Evolutionary conservation across 2,888 invertebrate species (phyloP).

Genomic region (Ichneumoninae sp.): DNA sequence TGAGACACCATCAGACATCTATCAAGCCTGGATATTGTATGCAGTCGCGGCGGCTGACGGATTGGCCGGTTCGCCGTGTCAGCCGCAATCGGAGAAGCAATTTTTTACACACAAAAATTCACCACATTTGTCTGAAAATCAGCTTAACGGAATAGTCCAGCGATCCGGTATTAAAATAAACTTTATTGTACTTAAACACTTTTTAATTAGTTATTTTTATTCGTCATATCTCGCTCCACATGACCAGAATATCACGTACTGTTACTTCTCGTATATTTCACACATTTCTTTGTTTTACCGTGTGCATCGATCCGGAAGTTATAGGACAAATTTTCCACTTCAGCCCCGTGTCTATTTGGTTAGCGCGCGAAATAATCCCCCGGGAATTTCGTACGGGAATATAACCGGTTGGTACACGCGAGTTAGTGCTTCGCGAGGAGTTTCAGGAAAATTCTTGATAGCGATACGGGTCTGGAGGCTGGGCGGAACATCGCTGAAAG

Average conservation of each 20-base stretch:
- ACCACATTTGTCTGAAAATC: no score
- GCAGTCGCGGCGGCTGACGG: not conserved
- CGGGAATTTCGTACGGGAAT: constrained; percentile 46
- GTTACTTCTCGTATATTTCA: not conserved
- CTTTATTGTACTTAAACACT: no score
- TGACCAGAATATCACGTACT: not conserved
- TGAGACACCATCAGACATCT: not conserved
- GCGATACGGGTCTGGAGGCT: constrained; percentile 4
- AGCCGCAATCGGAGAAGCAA: no score
- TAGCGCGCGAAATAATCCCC: constrained; percentile 34
- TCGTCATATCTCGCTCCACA: no score
- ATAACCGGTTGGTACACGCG: constrained; percentile 20
- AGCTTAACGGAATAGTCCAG: no score
- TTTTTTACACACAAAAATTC: no score
- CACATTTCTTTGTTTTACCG: not conserved
- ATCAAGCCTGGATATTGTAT: not conserved
- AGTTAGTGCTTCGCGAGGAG: constrained; percentile 26
- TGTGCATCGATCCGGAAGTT: constrained; percentile 26
- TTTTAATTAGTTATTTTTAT: no score
- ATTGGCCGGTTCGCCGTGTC: not conserved
- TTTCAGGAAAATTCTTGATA: constrained; percentile 32
- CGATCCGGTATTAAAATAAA: no score
- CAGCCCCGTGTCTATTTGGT: constrained; percentile 4
- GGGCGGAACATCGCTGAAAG: constrained; percentile 43
- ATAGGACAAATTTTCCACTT: constrained; percentile 15